These are phyloP conservation scores for Lithosia quadra DNA, from an alignment of 2,888 invertebrate genomes.

Conservation along the genomic window DNA sequence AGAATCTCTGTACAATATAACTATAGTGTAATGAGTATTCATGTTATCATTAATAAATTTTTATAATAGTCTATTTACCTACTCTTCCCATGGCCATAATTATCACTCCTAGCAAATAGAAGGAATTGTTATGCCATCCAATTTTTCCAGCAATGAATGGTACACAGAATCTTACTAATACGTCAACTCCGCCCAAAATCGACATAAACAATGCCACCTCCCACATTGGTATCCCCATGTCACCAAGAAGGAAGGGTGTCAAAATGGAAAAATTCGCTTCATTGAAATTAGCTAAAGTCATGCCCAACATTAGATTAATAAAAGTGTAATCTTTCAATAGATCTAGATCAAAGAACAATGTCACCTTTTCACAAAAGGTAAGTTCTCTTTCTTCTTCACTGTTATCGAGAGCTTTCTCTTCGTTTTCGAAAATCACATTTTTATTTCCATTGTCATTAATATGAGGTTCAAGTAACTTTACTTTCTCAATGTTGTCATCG, in stretches of 20 bases:
- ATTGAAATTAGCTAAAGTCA: conserved; percentile 90
- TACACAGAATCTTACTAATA: conserved; percentile 88
- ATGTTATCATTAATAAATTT: neutral
- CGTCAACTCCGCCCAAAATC: conserved; percentile 89
- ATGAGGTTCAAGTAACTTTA: conserved; percentile 68
- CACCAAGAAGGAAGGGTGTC: conserved; percentile 91
- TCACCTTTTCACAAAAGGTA: conserved; percentile 85
- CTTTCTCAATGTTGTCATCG: conserved; percentile 67
- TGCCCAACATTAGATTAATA: conserved; percentile 90
- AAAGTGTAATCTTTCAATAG: conserved; percentile 90
- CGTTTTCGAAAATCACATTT: conserved; percentile 63
- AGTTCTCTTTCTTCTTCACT: conserved; percentile 65
- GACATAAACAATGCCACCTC: conserved; percentile 91
- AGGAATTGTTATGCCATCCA: conserved; percentile 90
- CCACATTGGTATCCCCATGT: conserved; percentile 87
- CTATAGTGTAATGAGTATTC: conserved; percentile 4
- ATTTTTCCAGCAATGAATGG: conserved; percentile 90
- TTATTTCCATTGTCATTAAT: conserved; percentile 68
- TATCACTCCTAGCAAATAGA: conserved; percentile 90
- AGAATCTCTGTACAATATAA: too few species aligned
- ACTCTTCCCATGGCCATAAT: conserved; percentile 73
- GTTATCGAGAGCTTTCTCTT: conserved; percentile 45
- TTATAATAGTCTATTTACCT: conserved; percentile 10
- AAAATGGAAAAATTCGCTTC: conserved; percentile 91
- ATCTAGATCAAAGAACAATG: conserved; percentile 90